These are phyloP conservation scores for Protaetia brevitarsis DNA, from an alignment of 1,140 invertebrate genomes.

Conservation along the genomic window DNA sequence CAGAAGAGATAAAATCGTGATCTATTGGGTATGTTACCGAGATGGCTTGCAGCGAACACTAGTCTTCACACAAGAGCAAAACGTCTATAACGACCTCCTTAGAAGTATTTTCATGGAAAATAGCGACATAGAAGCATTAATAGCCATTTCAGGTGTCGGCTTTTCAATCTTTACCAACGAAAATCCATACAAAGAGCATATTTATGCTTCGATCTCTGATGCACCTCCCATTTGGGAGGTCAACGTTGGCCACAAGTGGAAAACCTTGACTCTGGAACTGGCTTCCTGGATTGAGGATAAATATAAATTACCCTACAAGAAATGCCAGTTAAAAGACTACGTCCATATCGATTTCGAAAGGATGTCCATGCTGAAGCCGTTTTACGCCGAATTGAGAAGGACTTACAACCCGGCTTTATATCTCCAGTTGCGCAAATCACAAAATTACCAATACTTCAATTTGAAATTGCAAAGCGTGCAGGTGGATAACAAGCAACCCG, in stretches of 20 bases:
- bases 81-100: conserved; percentile 65
- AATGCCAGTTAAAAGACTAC: conserved; percentile 74
- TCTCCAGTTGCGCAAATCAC: conserved; percentile 69
- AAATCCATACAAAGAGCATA: conserved; percentile 41
- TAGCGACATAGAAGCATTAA: conserved; percentile 65
- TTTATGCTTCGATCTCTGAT: conserved; percentile 59
- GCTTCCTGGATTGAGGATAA: conserved; percentile 81
- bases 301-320: conserved; percentile 64
- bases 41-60: conserved; percentile 73
- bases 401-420: conserved; percentile 74
- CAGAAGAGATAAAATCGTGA: conserved; percentile 59
- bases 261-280: conserved; percentile 70
- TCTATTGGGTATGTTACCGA: conserved; percentile 82
- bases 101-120: conserved; percentile 69
- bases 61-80: conserved; percentile 77
- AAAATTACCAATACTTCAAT: conserved; percentile 65
- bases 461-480: conserved; percentile 62
- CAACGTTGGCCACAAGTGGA: conserved; percentile 75
- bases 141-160: conserved; percentile 68
- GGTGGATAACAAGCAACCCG: conserved; percentile 76
- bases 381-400: conserved; percentile 73
- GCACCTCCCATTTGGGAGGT: conserved; percentile 78
- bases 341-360: conserved; percentile 75
- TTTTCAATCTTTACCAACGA: conserved; percentile 60
- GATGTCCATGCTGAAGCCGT: conserved; percentile 86